phyloP scores from a whole-genome alignment of 2,888 invertebrate genomes.

The Drosophila phalerata region DNA sequence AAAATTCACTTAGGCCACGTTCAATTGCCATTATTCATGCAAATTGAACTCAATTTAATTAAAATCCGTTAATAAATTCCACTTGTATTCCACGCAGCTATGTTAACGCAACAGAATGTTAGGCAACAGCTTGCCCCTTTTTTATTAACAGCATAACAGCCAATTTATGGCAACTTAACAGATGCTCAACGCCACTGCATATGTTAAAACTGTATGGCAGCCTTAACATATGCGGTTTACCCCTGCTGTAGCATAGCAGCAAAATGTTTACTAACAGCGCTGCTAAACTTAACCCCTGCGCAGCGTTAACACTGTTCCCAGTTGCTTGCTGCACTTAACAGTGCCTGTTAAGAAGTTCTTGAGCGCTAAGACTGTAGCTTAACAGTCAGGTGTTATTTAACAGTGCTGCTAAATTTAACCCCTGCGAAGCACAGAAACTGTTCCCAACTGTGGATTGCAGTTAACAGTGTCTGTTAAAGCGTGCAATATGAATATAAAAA shows the following conservation, averaged over 20 bases:
- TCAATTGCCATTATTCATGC: constrained; percentile 55
- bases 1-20: constrained; percentile 51
- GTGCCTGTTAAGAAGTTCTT: neutral
- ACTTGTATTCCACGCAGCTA: constrained; percentile 15
- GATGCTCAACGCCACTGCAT: neutral
- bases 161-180: constrained; percentile 31
- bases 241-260: constrained; percentile 1
- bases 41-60: constrained; percentile 57
- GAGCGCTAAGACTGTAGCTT: neutral
- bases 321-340: neutral
- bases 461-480: neutral
- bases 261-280: constrained; percentile 9
- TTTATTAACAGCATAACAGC: constrained; percentile 7
- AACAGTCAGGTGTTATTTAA: neutral
- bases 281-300: neutral
- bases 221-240: neutral
- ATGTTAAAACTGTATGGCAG: constrained; percentile 4
- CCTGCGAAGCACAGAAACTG: neutral
- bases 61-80: constrained; percentile 42
- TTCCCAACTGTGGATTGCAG: constrained; percentile 1
- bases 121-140: constrained; percentile 1
- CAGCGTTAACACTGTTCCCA: neutral
- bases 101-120: constrained; percentile 12
- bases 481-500: neutral
- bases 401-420: neutral